Base-by-base conservation (phyloP, 2,113 vertebrate genomes). In the Oceanites oceanicus region DNA sequence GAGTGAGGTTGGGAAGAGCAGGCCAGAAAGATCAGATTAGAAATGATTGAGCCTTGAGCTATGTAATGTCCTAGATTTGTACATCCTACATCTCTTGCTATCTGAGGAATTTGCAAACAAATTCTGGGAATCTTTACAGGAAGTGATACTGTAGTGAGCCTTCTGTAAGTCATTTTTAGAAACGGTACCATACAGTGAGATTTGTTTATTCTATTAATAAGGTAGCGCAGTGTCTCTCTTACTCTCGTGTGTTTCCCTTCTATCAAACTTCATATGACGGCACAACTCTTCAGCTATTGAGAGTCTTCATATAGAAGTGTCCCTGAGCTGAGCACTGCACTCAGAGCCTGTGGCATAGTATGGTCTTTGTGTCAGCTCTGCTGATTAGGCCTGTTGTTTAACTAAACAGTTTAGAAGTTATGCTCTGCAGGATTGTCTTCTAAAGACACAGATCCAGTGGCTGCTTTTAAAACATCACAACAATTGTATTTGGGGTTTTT, bases 151-250 rank as follows among this genome's bases (percentile, higher is more conserved):
- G 8, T 59, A 75, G n/a, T 27, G 45, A 66, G 15, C 22, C n/a
- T 77, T 88, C 61, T 34, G 20, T 59, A 40, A 89, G 23, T 67
- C 38, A 6, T 19, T n/a, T 83, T 90, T 53, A 56, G 67, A 44
- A 93, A 27, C 0, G 0, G 30, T 59, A 34, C 25, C 10, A 3
- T 26, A 1, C 6, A 23, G 30, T 86, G 83, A 67, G 30, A 52
- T 91, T 70, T 79, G 29, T 32, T 83, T 9, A 2, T 71, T 92
- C 17, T 74, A 1, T 47, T 92, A 15, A 23, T 36, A 32, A 90
- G 25, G 14, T 75, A 16, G 26, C 1, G 2, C 4, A 6, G 12
- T 26, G 9, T 83, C 15, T 38, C 38, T 78, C 32, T 76, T 44
- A 38, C 1, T 80, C 20, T 55, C 4, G 0, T 25, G 12, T 34